These are phyloP conservation scores for Melanocharis versteri DNA, from an alignment of 2,113 vertebrate genomes.

Conservation along the genomic window DNA sequence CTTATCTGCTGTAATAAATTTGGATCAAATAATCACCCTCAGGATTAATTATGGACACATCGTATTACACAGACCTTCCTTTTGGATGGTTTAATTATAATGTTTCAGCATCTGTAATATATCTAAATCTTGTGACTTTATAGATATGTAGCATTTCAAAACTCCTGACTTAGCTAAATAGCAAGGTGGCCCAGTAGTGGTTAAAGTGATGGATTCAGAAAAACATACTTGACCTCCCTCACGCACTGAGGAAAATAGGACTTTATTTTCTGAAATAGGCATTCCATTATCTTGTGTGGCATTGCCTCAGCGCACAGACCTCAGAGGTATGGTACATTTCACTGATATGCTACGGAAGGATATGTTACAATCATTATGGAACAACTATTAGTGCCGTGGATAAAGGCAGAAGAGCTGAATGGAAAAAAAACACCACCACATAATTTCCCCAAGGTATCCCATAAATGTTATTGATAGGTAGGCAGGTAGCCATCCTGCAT, in stretches of 20 bases:
- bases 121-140: neutral
- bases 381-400: neutral
- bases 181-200: neutral
- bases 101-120: neutral
- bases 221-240: constrained; percentile 23
- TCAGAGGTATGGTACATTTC: neutral
- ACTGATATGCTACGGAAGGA: neutral
- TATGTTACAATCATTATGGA: neutral
- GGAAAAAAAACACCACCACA: fast-evolving
- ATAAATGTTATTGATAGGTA: neutral
- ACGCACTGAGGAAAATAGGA: constrained; percentile 30
- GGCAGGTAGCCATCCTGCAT: neutral
- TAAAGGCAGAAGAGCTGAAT: neutral
- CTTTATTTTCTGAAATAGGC: constrained; percentile 41
- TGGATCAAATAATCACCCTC: neutral
- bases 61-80: neutral
- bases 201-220: constrained; percentile 13
- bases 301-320: neutral
- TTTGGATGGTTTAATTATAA: constrained; percentile 7
- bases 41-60: constrained; percentile 18
- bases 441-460: neutral
- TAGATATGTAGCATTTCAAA: neutral
- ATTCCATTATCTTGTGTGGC: neutral
- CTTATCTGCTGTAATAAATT: constrained; percentile 8
- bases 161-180: constrained; percentile 14